phyloP scores from a whole-genome alignment of 2,888 invertebrate species.

The Dryobotodes eremita region DNA sequence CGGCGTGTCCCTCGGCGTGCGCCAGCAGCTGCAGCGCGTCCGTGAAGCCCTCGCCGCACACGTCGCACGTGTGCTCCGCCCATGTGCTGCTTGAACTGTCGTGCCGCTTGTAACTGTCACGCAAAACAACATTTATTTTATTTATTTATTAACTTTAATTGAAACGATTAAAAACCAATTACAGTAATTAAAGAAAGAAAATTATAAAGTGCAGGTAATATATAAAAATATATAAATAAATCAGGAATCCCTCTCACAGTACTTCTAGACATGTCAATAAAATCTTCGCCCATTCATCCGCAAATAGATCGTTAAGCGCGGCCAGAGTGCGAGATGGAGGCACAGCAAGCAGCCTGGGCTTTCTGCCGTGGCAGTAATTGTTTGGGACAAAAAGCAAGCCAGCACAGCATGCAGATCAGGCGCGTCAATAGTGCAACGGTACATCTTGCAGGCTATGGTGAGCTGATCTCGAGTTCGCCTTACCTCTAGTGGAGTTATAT shows the following conservation, averaged over 20 bases:
- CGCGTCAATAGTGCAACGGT: no score
- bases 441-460: no score
- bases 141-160: no score
- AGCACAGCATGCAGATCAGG: no score
- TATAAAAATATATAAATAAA: no score
- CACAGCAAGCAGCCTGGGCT: neutral
- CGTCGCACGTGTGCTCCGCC: slow-evolving; percentile 83
- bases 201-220: no score
- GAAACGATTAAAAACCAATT: no score
- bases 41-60: slow-evolving; percentile 94
- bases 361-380: neutral
- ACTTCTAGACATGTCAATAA: neutral
- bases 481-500: no score
- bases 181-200: no score
- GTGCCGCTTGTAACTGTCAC: slow-evolving; percentile 84
- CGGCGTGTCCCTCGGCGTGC: slow-evolving; percentile 94
- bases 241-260: no score
- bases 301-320: neutral
- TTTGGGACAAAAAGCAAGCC: neutral
- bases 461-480: no score
- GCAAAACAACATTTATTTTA: neutral
- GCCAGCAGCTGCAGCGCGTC: slow-evolving; percentile 94
- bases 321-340: neutral
- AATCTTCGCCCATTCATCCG: neutral
- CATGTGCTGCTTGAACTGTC: slow-evolving; percentile 80